Evolutionary conservation across 2,113 vertebrate species (phyloP).

Genomic region (Microcebus tavaratra): DNA sequence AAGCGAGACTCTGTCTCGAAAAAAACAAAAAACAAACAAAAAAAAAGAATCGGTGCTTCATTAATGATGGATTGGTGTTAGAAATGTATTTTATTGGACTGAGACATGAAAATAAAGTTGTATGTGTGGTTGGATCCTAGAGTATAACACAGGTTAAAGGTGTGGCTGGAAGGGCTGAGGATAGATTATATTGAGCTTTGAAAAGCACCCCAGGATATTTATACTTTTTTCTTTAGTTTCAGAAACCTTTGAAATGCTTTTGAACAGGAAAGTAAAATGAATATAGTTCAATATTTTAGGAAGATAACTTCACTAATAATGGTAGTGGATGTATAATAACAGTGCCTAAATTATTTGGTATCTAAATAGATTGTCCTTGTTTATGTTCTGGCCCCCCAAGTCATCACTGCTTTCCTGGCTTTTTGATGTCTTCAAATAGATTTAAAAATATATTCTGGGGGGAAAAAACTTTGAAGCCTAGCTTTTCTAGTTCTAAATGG

Average conservation of each 20-base stretch:
- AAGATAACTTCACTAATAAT: not conserved
- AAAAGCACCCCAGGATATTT: not conserved
- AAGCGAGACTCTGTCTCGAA: too few relatives aligned
- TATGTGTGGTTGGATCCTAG: not conserved
- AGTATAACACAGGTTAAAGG: not conserved
- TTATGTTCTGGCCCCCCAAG: not conserved
- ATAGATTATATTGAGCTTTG: not conserved
- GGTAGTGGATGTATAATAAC: not conserved
- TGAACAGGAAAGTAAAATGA: not conserved
- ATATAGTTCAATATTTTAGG: not conserved
- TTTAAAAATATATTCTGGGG: not conserved
- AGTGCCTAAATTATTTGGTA: not conserved
- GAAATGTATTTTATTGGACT: not conserved
- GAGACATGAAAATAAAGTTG: not conserved
- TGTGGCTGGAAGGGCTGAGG: not conserved
- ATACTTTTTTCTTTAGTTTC: not conserved
- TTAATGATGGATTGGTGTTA: not conserved
- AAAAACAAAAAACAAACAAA: too few relatives aligned
- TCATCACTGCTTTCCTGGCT: not conserved
- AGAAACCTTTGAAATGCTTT: not conserved
- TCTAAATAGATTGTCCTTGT: not conserved
- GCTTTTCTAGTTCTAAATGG: not conserved
- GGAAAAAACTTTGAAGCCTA: not conserved
- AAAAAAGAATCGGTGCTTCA: too few relatives aligned
- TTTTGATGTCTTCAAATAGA: not conserved